phyloP scores from a whole-genome alignment of 1,140 invertebrate genomes.

The Colletes latitarsis region DNA sequence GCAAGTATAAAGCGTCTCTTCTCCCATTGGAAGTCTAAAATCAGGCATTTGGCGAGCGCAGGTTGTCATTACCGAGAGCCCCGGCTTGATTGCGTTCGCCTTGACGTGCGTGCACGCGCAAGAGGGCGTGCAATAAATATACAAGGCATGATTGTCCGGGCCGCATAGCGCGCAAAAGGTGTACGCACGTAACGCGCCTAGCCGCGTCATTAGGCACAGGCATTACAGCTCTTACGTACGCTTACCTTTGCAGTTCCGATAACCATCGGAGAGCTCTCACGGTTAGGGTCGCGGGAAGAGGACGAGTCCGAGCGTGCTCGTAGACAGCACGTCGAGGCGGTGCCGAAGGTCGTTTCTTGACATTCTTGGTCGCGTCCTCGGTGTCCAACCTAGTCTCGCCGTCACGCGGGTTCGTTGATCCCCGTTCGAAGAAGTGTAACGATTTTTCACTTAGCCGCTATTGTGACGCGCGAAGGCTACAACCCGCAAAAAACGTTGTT shows the following conservation, averaged over 20 bases:
- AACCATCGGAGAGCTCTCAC: slow-evolving; percentile 55
- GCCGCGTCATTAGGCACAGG: slow-evolving; percentile 42
- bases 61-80: slow-evolving; percentile 7
- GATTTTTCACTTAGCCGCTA: background rate
- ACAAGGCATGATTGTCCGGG: background rate
- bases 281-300: slow-evolving; percentile 26
- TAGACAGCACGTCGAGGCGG: slow-evolving; percentile 24
- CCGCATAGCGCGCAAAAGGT: background rate
- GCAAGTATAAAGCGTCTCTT: background rate
- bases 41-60: background rate
- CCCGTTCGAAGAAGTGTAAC: slow-evolving; percentile 39
- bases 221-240: slow-evolving; percentile 40
- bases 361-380: slow-evolving; percentile 36
- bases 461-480: slow-evolving; percentile 3
- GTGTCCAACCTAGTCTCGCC: slow-evolving; percentile 28
- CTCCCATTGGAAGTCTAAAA: background rate
- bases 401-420: slow-evolving; percentile 51
- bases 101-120: slow-evolving; percentile 16
- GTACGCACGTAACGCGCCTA: slow-evolving; percentile 15
- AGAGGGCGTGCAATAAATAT: background rate
- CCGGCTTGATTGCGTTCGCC: slow-evolving; percentile 14
- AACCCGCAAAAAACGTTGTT: background rate
- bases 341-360: slow-evolving; percentile 62
- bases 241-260: slow-evolving; percentile 53
- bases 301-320: slow-evolving; percentile 21